Evolutionary conservation across 1,140 invertebrate species (phyloP).

Genomic region (Oscheius sp.): DNA sequence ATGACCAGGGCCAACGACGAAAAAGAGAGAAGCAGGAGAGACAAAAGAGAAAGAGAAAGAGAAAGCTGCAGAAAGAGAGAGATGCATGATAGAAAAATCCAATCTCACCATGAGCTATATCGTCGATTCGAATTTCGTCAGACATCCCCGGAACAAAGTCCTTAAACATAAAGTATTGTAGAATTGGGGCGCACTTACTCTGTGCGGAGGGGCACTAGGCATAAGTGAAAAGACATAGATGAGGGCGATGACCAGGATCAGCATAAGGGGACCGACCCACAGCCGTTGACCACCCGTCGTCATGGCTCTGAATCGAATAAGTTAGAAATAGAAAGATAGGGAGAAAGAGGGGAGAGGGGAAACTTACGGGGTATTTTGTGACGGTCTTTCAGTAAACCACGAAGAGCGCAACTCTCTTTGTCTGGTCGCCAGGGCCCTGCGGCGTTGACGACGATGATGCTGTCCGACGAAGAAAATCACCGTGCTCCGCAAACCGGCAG

Average conservation of each 20-base stretch:
- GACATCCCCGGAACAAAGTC: neutral
- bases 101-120: neutral
- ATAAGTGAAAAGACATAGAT: constrained; percentile 37
- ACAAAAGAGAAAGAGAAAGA: neutral
- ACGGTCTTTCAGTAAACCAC: neutral
- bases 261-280: constrained; percentile 35
- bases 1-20: neutral
- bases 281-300: constrained; percentile 12
- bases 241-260: constrained; percentile 34
- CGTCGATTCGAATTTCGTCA: neutral
- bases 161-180: neutral
- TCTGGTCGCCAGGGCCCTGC: neutral
- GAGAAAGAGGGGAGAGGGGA: neutral
- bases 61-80: too few species aligned
- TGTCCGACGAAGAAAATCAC: neutral
- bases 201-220: constrained; percentile 26
- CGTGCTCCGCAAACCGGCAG: neutral
- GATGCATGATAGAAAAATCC: neutral
- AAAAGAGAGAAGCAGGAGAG: neutral
- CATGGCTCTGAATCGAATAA: neutral
- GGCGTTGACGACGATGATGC: neutral
- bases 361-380: neutral
- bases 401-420: neutral
- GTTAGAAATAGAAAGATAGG: neutral
- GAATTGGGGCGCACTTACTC: neutral